Percentiles rank a stretch among this genome's conserved stretches.
phyloP scores from a whole-genome alignment of 2,797 vertebrate genomes.

The Ciconia nigra region DNA sequence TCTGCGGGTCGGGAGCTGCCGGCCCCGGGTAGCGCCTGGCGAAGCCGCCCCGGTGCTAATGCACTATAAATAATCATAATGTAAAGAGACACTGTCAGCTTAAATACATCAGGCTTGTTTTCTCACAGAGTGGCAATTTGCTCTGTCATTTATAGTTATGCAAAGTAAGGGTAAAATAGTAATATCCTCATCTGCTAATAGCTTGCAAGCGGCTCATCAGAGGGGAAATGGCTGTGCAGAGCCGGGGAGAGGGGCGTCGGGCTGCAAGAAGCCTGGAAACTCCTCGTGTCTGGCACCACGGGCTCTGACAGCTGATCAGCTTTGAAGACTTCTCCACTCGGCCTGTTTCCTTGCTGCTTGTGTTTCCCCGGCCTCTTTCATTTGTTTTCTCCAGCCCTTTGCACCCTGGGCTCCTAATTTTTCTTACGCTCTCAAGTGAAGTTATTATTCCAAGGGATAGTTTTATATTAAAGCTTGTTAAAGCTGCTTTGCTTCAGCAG shows the following conservation, averaged over 20 bases:
- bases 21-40: background rate
- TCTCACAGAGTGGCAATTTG: background rate
- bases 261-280: background rate
- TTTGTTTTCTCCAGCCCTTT: background rate
- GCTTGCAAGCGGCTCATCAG: background rate
- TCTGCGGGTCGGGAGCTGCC: background rate
- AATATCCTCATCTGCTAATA: background rate
- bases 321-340: accelerated
- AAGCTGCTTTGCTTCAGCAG: background rate
- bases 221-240: background rate
- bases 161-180: background rate
- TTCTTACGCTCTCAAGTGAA: background rate
- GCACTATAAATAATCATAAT: background rate
- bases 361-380: background rate
- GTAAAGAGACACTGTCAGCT: background rate
- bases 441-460: background rate
- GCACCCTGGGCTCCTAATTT: background rate
- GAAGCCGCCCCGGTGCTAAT: background rate
- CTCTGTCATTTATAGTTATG: background rate
- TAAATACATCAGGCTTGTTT: background rate
- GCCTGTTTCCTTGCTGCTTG: background rate
- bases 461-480: background rate
- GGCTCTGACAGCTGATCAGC: accelerated
- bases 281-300: background rate
- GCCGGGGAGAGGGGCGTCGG: accelerated